Evolutionary conservation across 2,113 vertebrate genomes (phyloP).

Genomic region (Pluvianellus socialis): DNA sequence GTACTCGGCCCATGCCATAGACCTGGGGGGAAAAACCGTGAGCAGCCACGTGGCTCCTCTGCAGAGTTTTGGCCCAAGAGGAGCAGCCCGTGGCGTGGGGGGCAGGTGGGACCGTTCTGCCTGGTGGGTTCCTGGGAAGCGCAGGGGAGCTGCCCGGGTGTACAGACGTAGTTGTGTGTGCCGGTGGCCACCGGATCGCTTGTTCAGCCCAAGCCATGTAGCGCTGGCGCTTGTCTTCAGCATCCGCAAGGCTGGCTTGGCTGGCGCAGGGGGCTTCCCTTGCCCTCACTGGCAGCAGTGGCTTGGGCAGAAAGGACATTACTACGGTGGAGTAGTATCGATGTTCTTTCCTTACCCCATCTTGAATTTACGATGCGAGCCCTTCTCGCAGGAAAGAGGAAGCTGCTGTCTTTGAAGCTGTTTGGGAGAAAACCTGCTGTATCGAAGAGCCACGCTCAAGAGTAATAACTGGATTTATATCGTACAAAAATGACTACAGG

Average conservation of each 20-base stretch:
- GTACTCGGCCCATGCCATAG: fast-evolving
- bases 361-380: background rate
- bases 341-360: background rate
- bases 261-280: background rate
- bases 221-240: background rate
- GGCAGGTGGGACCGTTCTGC: fast-evolving
- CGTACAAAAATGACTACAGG: background rate
- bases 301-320: background rate
- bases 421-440: background rate
- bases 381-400: background rate
- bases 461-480: conserved; percentile 9
- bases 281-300: fast-evolving
- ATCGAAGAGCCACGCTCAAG: background rate
- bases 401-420: background rate
- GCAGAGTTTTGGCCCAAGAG: background rate
- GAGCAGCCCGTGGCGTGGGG: fast-evolving
- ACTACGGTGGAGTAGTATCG: background rate
- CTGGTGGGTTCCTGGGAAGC: background rate
- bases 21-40: background rate
- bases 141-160: fast-evolving
- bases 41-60: background rate
- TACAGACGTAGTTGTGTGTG: fast-evolving
- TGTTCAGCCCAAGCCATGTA: background rate
- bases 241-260: background rate
- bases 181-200: fast-evolving